Percentiles rank a stretch among this genome's conserved stretches.
Conservation (phyloP, 2,888 invertebrate genomes). For the Synanthedon vespiformis region DNA sequence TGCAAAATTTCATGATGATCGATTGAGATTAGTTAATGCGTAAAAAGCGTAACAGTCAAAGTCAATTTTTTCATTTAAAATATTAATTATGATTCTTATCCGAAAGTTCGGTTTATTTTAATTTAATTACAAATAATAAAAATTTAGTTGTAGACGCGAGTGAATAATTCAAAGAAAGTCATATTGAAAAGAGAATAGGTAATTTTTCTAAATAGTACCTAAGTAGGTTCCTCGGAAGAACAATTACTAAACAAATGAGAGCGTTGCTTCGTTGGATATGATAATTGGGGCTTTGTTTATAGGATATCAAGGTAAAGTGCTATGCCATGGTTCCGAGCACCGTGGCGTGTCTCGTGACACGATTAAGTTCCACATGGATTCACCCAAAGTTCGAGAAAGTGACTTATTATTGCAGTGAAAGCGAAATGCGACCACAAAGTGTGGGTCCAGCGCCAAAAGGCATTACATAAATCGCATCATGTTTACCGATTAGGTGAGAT, state of each 20-base stretch:
- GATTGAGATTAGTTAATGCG: not conserved
- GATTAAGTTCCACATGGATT: conserved; percentile 13
- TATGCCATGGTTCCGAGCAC: not conserved
- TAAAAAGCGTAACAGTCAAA: not conserved
- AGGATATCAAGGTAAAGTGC: not conserved
- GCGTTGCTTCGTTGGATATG: conserved; percentile 11
- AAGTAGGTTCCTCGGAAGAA: not conserved
- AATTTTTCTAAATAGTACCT: too few species aligned
- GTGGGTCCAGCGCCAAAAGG: conserved; percentile 35
- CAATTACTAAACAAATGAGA: conserved; percentile 10
- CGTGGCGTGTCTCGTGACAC: conserved; percentile 6
- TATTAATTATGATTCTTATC: too few species aligned
- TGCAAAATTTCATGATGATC: too few species aligned
- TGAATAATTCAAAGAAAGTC: too few species aligned
- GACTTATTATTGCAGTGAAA: conserved; percentile 46
- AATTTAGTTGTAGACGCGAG: too few species aligned
- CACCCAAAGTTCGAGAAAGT: conserved; percentile 53
- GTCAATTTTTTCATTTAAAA: too few species aligned
- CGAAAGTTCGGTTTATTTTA: too few species aligned
- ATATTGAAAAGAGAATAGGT: too few species aligned
- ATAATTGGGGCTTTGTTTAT: conserved; percentile 8
- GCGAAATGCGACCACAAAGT: conserved; percentile 40
- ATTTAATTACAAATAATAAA: too few species aligned
- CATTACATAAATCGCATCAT: conserved; percentile 48
- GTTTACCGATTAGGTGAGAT: conserved; percentile 49